Percentiles rank a stretch among this genome's conserved stretches.
These are phyloP conservation scores for Bolborhynchus lineola DNA, from an alignment of 2,113 vertebrate species.

Conservation along the genomic window DNA sequence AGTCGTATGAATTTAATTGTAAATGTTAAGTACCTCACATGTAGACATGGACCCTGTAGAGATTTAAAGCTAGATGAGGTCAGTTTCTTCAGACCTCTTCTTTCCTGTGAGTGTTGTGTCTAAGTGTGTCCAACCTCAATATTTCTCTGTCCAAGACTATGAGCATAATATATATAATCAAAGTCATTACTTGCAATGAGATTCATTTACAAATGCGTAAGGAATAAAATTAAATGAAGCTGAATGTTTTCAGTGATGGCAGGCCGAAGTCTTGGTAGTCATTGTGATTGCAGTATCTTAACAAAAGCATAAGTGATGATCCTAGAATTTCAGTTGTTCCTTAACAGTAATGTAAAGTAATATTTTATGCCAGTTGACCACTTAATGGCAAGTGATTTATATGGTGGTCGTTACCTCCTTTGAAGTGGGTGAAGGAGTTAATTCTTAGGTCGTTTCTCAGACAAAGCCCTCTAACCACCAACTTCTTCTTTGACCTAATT, in stretches of 20 bases:
- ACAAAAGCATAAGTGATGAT: background rate
- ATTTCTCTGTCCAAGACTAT: background rate
- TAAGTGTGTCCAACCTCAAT: background rate
- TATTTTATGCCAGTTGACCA: background rate
- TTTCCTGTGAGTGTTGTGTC: background rate
- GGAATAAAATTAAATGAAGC: background rate
- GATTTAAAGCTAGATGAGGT: background rate
- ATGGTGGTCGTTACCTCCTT: background rate
- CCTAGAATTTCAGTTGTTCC: background rate
- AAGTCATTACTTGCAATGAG: background rate
- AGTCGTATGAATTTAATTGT: background rate
- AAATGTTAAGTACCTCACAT: background rate
- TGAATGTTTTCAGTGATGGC: background rate
- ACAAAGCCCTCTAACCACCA: background rate
- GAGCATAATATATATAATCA: background rate
- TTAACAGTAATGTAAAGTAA: background rate
- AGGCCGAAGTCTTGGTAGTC: background rate
- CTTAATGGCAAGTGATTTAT: background rate
- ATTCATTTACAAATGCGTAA: background rate
- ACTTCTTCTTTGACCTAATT: background rate
- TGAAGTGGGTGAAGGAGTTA: background rate
- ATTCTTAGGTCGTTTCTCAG: background rate
- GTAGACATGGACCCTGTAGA: background rate
- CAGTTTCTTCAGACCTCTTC: background rate
- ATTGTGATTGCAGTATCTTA: background rate